phyloP scores from a whole-genome alignment of 1,140 invertebrate species.

The Bombus haemorrhoidalis region DNA sequence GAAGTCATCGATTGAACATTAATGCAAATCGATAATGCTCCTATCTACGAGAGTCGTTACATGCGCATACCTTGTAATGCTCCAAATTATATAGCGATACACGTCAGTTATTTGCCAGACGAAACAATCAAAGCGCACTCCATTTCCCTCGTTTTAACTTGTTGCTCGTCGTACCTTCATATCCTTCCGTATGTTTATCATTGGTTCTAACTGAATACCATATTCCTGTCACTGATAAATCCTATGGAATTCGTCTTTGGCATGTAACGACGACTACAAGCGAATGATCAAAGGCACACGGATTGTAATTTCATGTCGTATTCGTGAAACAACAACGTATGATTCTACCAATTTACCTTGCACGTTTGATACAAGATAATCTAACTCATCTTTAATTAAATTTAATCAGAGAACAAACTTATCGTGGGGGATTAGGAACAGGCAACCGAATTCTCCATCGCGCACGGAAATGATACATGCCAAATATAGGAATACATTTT shows the following conservation, averaged over 20 bases:
- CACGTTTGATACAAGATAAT: neutral
- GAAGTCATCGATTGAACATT: neutral
- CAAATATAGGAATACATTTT: neutral
- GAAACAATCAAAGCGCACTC: neutral
- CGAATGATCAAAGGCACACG: conserved; percentile 34
- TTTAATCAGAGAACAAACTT: neutral
- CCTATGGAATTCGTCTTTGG: neutral
- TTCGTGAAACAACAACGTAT: neutral
- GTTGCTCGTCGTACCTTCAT: conserved; percentile 14
- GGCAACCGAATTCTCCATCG: neutral
- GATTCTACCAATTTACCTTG: neutral
- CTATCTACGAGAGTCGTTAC: neutral
- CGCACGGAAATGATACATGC: neutral
- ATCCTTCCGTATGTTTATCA: neutral
- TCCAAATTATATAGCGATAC: neutral
- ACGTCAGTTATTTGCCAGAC: neutral
- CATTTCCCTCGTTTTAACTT: conserved; percentile 36
- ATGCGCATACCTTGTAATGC: neutral
- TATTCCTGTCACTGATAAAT: neutral
- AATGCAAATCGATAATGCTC: conserved; percentile 28
- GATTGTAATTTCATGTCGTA: neutral
- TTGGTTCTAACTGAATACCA: neutral
- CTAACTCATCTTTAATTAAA: neutral
- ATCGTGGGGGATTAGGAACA: neutral
- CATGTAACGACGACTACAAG: conserved; percentile 5